These are phyloP conservation scores for Oppia nitens DNA, from an alignment of 1,140 invertebrate genomes.

Conservation along the genomic window DNA sequence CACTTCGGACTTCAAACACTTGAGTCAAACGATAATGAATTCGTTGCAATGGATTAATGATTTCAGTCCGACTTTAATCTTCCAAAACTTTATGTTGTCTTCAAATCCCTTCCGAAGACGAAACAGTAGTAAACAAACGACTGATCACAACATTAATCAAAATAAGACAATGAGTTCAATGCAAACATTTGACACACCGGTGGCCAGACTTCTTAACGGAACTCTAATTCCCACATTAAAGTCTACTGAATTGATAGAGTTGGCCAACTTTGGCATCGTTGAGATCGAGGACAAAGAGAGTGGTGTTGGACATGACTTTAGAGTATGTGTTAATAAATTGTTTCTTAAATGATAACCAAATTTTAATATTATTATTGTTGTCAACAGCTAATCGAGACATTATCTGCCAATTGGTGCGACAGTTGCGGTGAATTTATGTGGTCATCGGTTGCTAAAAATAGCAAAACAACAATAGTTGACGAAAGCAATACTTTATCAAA, in stretches of 20 bases:
- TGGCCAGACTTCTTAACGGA: conserved; percentile 17
- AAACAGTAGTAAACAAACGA: conserved; percentile 1
- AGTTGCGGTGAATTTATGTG: conserved; percentile 37
- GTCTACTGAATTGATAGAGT: conserved; percentile 23
- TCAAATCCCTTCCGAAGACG: conserved; percentile 17
- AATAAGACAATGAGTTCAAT: not conserved
- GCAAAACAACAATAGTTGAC: not conserved
- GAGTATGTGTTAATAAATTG: conserved; percentile 7
- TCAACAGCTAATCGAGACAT: conserved; percentile 20
- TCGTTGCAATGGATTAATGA: conserved; percentile 9
- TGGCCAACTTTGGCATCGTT: conserved; percentile 23
- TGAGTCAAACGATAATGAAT: conserved; percentile 6
- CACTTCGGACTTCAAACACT: not conserved
- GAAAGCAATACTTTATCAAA: not conserved
- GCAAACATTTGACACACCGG: not conserved
- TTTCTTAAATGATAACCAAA: not conserved
- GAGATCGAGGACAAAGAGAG: conserved; percentile 22
- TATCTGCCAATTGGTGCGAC: conserved; percentile 36
- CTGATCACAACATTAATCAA: not conserved
- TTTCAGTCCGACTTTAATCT: conserved; percentile 15
- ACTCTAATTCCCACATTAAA: conserved; percentile 16
- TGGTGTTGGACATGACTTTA: conserved; percentile 22
- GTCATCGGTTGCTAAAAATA: conserved; percentile 25
- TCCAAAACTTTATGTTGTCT: conserved; percentile 17
- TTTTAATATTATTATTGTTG: not conserved